Evolutionary conservation across 2,797 vertebrate genomes (phyloP).

Genomic region (Carcharodon carcharias): DNA sequence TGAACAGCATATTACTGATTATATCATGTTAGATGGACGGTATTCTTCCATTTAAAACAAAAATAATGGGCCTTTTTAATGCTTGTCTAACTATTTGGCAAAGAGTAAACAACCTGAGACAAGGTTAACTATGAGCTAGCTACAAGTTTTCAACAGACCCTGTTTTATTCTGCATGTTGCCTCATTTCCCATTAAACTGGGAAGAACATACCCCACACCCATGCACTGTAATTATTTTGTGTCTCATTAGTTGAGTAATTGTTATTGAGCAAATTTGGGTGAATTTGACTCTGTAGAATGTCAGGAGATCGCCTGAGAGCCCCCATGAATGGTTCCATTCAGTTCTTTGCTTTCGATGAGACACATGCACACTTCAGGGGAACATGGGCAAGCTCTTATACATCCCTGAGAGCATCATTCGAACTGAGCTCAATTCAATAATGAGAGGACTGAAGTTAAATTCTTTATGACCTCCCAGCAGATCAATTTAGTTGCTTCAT

Average conservation of each 20-base stretch:
- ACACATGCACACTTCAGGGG: neutral
- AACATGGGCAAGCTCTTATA: neutral
- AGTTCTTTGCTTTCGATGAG: neutral
- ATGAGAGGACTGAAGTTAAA: neutral
- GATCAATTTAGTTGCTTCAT: neutral
- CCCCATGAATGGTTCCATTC: neutral
- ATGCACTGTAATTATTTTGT: neutral
- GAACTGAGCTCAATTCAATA: neutral
- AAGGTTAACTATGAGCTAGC: neutral
- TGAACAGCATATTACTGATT: neutral
- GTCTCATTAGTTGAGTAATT: neutral
- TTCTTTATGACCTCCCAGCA: neutral
- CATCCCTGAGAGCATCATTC: neutral
- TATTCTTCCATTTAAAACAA: neutral
- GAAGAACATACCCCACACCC: neutral
- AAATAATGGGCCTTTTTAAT: neutral
- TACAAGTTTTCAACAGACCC: neutral
- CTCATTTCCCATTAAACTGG: neutral
- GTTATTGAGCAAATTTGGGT: neutral
- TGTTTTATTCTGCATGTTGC: neutral
- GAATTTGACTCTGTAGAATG: neutral
- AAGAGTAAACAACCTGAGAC: neutral
- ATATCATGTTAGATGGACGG: neutral
- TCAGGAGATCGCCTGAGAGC: neutral
- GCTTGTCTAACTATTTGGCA: neutral